Evolutionary conservation across 1,140 invertebrate genomes (phyloP).

Genomic region (Drosophila pseudoobscura): DNA sequence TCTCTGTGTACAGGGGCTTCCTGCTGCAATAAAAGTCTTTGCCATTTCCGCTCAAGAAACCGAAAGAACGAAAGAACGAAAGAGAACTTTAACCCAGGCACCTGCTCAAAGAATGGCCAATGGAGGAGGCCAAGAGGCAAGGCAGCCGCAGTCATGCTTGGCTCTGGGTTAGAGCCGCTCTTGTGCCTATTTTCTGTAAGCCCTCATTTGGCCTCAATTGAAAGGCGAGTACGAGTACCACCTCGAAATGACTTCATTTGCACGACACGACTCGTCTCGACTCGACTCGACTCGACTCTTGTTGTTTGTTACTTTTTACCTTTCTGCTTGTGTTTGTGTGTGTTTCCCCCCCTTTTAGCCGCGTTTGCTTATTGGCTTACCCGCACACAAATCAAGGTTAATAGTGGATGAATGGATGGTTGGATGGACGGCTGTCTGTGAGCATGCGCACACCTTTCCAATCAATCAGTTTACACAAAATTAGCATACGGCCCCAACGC

Average conservation of each 20-base stretch:
- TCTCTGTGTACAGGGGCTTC: not conserved
- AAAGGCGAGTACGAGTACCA: conserved; percentile 37
- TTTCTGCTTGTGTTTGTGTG: conserved; percentile 23
- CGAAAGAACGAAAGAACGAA: conserved; percentile 4
- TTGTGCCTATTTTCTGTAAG: conserved; percentile 5
- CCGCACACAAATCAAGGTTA: conserved; percentile 67
- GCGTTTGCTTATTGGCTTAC: conserved; percentile 27
- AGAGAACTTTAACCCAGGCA: conserved; percentile 23
- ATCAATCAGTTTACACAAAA: conserved; percentile 65
- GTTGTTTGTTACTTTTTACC: conserved; percentile 4
- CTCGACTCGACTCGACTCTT: conserved; percentile 5
- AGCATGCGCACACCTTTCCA: conserved; percentile 60
- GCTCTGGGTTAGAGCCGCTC: conserved; percentile 6
- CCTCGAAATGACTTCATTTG: conserved; percentile 75
- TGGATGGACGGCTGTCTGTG: conserved; percentile 4
- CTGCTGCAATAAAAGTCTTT: conserved; percentile 28
- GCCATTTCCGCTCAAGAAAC: conserved; percentile 49
- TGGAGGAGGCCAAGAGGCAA: not conserved
- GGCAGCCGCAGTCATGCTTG: conserved; percentile 21
- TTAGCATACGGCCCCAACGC: conserved; percentile 55
- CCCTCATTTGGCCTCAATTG: conserved; percentile 57
- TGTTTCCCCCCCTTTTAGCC: not conserved
- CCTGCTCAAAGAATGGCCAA: conserved; percentile 13
- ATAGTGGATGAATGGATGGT: conserved; percentile 25
- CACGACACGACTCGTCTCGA: conserved; percentile 49